Conservation (phyloP, 2,113 vertebrate species). For the Hassar affinis region DNA sequence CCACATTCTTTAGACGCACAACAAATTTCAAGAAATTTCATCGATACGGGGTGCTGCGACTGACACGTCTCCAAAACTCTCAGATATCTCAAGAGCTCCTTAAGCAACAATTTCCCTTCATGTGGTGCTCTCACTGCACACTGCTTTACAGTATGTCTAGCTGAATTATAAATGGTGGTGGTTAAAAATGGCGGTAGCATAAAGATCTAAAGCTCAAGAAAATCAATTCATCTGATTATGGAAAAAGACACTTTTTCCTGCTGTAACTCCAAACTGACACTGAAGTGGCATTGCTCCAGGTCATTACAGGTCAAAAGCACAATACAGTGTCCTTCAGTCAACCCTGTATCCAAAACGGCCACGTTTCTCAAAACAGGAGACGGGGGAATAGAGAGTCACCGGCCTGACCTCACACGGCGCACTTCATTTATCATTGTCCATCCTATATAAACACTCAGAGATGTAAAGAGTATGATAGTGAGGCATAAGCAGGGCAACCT, state of each 20-base stretch:
- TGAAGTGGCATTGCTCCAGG: neutral
- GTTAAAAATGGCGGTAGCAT: neutral
- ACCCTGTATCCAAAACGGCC: neutral
- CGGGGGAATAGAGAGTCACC: neutral
- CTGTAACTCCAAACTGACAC: neutral
- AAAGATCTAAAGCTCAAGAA: neutral
- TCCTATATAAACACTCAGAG: constrained; percentile 25
- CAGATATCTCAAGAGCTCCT: too few species aligned
- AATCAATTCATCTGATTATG: neutral
- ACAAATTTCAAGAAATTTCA: too few species aligned
- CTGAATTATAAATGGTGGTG: neutral
- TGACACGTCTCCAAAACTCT: too few species aligned
- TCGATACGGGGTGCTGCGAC: too few species aligned
- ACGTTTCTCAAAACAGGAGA: neutral
- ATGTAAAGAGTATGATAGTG: neutral
- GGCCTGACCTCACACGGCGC: constrained; percentile 5
- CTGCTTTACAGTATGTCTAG: neutral
- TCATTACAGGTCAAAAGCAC: neutral
- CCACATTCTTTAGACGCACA: too few species aligned
- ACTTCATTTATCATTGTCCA: constrained; percentile 38
- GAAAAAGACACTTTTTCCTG: neutral
- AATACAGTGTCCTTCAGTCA: neutral
- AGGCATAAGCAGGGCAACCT: neutral
- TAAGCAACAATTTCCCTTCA: too few species aligned
- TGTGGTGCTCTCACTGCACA: neutral